Conservation (phyloP, 2,113 vertebrate species). For the Hoplias malabaricus region DNA sequence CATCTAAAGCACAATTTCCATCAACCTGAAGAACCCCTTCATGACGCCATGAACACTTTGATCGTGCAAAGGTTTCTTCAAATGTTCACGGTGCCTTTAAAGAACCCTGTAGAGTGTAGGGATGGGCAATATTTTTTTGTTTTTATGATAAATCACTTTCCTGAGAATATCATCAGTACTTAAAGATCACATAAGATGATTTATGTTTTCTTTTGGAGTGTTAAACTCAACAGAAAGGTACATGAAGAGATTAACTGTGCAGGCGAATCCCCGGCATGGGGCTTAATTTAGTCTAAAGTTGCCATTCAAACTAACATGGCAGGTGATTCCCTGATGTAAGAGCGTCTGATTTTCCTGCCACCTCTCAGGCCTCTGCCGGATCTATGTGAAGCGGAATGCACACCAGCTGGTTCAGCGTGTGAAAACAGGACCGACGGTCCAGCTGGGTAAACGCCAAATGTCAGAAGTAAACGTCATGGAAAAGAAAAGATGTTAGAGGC, state of each 20-base stretch:
- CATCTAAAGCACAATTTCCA: no score
- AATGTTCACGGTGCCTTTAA: no score
- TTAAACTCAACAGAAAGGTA: not conserved
- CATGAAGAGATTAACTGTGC: not conserved
- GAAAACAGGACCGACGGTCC: not conserved
- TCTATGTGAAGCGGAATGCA: not conserved
- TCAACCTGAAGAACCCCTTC: no score
- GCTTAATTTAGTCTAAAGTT: not conserved
- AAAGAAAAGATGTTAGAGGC: not conserved
- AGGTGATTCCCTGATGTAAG: constrained; percentile 26
- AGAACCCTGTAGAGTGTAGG: no score
- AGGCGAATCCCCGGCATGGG: not conserved
- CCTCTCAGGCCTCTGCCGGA: not conserved
- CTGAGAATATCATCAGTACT: no score
- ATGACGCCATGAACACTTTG: no score
- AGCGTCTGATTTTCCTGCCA: not conserved
- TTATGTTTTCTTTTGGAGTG: no score
- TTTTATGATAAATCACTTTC: no score
- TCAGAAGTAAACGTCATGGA: not conserved
- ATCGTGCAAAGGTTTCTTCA: no score
- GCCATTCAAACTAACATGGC: constrained; percentile 11
- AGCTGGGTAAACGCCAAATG: constrained; percentile 23
- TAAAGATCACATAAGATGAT: no score
- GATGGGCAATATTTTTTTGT: no score
- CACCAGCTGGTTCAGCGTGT: constrained; percentile 12